Base-by-base conservation (phyloP, 53 echinoderm and acorn worm genomes). In the Zoroaster sp. region DNA sequence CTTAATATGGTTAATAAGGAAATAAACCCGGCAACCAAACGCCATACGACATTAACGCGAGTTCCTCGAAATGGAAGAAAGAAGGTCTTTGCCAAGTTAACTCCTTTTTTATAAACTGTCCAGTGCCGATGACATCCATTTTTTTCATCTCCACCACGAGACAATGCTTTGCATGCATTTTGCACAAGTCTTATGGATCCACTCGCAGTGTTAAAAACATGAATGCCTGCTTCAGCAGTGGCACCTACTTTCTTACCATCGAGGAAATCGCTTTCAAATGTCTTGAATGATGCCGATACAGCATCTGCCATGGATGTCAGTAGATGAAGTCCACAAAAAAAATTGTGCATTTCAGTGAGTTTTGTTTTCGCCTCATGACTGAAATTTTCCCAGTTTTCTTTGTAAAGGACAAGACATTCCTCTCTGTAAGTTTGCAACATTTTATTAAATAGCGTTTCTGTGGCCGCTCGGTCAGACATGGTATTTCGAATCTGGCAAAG, bases 291-390 rank as follows among this genome's bases (percentile, higher is more conserved):
- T 25, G 83, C 54, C 2, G 82, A 33, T 54, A 90, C 90, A 2
- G 90, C 74, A 73, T 90, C 90, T 13, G 90, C 90, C 90, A 83
- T 90, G 8, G 83, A 90, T n/a, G 90, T 90, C 52, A 90, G 40
- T 23, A 90, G 25, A 73, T 90, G 83, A 10, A 90, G 66, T 2
- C 90, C 90, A 59, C 90, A 90, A 20, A 90, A 90, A 52, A 89
- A 89, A 35, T 89, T 89, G 70, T 63, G 47, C 89, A 89, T 89
- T 71, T 79, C 46, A 3, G 89, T 20, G 34, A 80, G 41, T 65
- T 81, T 81, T 35, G 25, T 25, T 41, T 77, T 35, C 40, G 88
- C 78, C 15, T 42, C 67, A 33, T 53, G 37, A 68, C 88, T 88
- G 45, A 88, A 88, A 44, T 77, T 66, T 4, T 17, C 4, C 89